Base-by-base conservation (phyloP, 1,140 invertebrate species). In the Heliconius nattereri region DNA sequence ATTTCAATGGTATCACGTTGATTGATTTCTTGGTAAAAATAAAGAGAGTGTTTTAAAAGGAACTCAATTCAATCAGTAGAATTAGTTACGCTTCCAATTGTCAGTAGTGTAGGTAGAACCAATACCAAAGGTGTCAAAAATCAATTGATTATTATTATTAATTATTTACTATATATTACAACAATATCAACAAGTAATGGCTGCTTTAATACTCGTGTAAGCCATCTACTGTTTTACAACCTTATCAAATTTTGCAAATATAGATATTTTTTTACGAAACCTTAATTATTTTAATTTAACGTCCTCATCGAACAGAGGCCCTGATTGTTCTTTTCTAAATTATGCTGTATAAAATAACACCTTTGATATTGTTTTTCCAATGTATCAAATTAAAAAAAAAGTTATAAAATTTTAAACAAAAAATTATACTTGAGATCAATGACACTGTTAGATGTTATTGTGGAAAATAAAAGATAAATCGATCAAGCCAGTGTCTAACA, bases 281-380 rank as follows among this genome's bases (percentile, higher is more conserved):
- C 82, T 85, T 90, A 91, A 92, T 92, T 92, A 83, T 81, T 83
- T 83, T 76, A 92, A 91, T 90, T 90, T 89, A 80, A 85, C 83
- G 78, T 73, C 81, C 85, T 88, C 87, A 86, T 86, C 60, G 89
- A 80, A 80, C 81, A 85, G 80, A 89, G 89, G 88, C 91, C 86
- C 91, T 87, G 86, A 88, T 91, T 89, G 87, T 89, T 83, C 83
- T 66, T 66, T 66, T 66, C 13, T 66, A 16, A 66, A 66, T 66
- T 66, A 29, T 79, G 79, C 75, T 87, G 79, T 60, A 81, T 83
- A 78, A 81, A 74, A 79, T 81, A 79, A 78, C 78, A 52, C 73
- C 75, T 84, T 81, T 79, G 73, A 79, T 78, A 74, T 76, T 52
- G 84, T 84, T 83, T 82, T 79, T 85, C 76, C 83, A 73, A 84